phyloP scores from a whole-genome alignment of 2,797 vertebrate species.

The Hyperoplus lanceolatus region DNA sequence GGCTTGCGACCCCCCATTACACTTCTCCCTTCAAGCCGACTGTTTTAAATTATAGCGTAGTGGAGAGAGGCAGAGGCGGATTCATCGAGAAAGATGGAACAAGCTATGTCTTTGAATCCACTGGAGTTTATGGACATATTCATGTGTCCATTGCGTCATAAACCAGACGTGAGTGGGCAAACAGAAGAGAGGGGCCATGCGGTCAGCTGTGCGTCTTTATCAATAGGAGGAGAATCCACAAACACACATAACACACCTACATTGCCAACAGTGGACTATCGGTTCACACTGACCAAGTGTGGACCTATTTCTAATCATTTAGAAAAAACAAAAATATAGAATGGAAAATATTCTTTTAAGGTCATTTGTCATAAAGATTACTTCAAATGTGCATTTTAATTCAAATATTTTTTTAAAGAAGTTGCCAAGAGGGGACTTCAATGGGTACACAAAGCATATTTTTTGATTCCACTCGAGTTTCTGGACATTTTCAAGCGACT shows the following conservation, averaged over 20 bases:
- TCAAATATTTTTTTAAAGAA: no score
- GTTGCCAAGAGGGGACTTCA: no score
- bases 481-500: constrained; percentile 32
- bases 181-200: constrained; percentile 39
- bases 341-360: no score
- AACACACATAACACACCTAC: constrained; percentile 9
- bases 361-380: no score
- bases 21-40: constrained; percentile 13
- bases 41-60: constrained; percentile 35
- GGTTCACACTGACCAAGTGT: no score
- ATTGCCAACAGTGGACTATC: neutral
- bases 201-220: constrained; percentile 55
- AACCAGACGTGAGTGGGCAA: constrained; percentile 42
- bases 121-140: constrained; percentile 22
- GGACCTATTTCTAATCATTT: no score
- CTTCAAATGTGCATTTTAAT: no score
- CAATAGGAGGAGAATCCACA: constrained; percentile 32
- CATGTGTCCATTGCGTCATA: constrained; percentile 51
- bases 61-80: constrained; percentile 6
- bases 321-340: no score
- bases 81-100: constrained; percentile 35
- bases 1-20: constrained; percentile 1
- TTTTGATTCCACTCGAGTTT: neutral
- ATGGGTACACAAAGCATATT: no score
- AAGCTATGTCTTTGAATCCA: constrained; percentile 48